Conservation (phyloP, 2,888 invertebrate genomes). For the Tetropium fuscum region DNA sequence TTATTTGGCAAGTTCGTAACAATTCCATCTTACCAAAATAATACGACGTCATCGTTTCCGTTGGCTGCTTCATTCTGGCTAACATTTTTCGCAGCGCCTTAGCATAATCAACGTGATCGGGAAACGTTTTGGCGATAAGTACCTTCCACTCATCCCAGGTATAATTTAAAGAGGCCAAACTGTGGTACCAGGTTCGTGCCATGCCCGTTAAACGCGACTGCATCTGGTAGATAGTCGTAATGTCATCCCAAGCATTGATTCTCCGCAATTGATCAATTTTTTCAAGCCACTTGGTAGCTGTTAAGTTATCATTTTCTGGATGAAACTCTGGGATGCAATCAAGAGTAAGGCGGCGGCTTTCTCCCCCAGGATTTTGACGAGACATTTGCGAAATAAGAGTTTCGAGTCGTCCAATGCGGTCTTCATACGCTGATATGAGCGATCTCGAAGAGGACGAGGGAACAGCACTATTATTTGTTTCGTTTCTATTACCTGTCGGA, state of each 20-base stretch:
- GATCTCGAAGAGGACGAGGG: too few relatives aligned
- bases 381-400: too few relatives aligned
- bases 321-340: conserved; percentile 39
- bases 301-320: conserved; percentile 34
- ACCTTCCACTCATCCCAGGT: conserved; percentile 44
- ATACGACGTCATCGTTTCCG: conserved; percentile 36
- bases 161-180: conserved; percentile 29
- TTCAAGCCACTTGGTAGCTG: conserved; percentile 37
- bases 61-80: conserved; percentile 27
- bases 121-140: conserved; percentile 37
- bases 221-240: conserved; percentile 38
- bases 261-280: conserved; percentile 43
- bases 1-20: conserved; percentile 21
- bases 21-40: conserved; percentile 46
- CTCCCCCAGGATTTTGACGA: too few relatives aligned
- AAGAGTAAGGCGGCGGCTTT: too few relatives aligned
- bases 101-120: conserved; percentile 37
- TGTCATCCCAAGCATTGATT: conserved; percentile 41
- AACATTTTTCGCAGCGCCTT: conserved; percentile 33
- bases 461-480: too few relatives aligned
- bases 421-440: too few relatives aligned
- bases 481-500: too few relatives aligned
- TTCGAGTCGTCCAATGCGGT: too few relatives aligned
- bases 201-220: conserved; percentile 38
- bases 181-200: conserved; percentile 44